Conservation (phyloP, 2,888 invertebrate species). For the Amblyteles armatorius region DNA sequence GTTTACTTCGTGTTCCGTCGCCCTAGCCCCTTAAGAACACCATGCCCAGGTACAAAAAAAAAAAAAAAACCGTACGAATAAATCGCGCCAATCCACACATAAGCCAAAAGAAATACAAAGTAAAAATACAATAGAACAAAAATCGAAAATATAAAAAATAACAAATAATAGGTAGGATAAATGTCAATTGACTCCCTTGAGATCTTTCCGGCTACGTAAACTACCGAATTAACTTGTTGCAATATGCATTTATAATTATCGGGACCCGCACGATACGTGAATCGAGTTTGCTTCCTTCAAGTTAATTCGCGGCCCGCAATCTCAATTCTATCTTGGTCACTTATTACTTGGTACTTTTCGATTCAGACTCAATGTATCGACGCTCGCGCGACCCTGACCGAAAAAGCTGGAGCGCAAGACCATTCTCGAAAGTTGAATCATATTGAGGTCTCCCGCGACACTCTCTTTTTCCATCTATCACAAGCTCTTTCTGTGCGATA, state of each 20-base stretch:
- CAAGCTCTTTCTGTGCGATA: neutral
- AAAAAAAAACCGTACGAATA: too few species aligned
- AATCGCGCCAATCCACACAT: too few species aligned
- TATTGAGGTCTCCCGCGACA: slow-evolving; percentile 19
- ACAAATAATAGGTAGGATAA: too few species aligned
- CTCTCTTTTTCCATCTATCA: neutral
- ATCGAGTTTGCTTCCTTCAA: neutral
- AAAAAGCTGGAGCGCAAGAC: slow-evolving; percentile 27
- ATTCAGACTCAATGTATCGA: slow-evolving; percentile 10
- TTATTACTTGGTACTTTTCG: neutral
- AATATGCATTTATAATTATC: neutral
- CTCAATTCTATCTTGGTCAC: neutral
- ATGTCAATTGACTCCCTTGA: neutral
- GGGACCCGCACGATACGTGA: neutral
- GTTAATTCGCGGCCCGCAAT: neutral
- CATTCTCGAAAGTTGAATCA: slow-evolving; percentile 53
- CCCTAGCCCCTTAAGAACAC: too few species aligned
- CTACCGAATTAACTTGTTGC: neutral
- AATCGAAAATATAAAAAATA: too few species aligned
- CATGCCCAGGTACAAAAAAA: too few species aligned
- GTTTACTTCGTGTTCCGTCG: too few species aligned
- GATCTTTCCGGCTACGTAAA: neutral
- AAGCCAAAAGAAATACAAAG: too few species aligned
- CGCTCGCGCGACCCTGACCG: slow-evolving; percentile 36
- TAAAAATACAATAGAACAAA: too few species aligned